A percentile compares a stretch with the other conserved stretches of the same genome.
phyloP scores from a whole-genome alignment of 2,797 vertebrate genomes.

The Macropus fuliginosus region DNA sequence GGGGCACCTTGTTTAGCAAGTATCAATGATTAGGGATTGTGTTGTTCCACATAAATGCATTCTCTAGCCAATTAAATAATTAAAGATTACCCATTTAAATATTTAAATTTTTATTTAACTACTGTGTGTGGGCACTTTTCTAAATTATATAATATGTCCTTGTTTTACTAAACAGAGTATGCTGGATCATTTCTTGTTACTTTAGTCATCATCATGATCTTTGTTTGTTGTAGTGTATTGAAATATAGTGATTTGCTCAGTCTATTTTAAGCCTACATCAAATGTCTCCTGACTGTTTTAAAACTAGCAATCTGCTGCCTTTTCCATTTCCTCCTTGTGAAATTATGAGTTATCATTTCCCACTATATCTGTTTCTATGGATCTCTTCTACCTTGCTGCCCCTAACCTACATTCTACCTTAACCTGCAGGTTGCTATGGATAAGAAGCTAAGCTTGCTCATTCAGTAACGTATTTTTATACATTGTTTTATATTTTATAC shows the following conservation, averaged over 20 bases:
- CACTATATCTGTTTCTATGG: neutral
- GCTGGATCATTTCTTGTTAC: neutral
- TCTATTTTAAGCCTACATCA: neutral
- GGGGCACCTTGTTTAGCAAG: neutral
- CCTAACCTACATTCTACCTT: neutral
- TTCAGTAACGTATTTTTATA: neutral
- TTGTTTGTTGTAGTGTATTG: neutral
- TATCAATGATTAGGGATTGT: neutral
- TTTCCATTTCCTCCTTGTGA: neutral
- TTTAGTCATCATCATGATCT: neutral
- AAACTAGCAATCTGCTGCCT: neutral
- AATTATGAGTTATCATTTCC: neutral
- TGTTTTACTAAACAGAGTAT: constrained; percentile 22
- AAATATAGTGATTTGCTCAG: neutral
- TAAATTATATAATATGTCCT: constrained; percentile 3
- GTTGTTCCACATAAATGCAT: neutral
- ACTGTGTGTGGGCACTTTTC: neutral
- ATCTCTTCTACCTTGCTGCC: neutral
- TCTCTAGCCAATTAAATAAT: neutral
- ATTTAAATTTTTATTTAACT: neutral
- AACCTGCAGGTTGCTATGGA: neutral
- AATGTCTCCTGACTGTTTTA: neutral
- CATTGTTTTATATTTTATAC: neutral
- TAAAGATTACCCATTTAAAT: neutral
- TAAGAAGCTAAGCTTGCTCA: neutral